phyloP scores from a whole-genome alignment of 2,888 invertebrate genomes.

The Xanthia togata region DNA sequence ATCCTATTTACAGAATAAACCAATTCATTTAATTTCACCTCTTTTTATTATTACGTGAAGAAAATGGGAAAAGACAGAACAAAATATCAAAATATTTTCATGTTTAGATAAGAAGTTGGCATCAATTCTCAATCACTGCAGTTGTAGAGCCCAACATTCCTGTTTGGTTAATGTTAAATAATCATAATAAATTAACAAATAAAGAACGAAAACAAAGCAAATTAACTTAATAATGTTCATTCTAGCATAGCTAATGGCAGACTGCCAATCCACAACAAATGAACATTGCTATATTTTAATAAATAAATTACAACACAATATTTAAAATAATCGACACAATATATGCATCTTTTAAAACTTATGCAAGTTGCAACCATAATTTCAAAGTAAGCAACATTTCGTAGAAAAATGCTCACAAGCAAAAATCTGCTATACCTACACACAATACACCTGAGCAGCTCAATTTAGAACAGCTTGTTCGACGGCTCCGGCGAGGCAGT shows the following conservation, averaged over 20 bases:
- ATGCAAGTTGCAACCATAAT: constrained; percentile 40
- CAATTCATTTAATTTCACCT: too few relatives aligned
- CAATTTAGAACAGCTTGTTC: constrained; percentile 63
- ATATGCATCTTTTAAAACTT: neutral
- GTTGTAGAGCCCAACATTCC: neutral
- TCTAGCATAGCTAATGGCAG: neutral
- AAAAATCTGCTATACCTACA: constrained; percentile 62
- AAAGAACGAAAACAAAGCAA: neutral
- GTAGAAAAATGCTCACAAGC: constrained; percentile 50
- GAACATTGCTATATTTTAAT: neutral
- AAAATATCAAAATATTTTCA: too few relatives aligned
- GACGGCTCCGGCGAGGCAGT: constrained; percentile 44
- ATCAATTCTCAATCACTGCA: neutral
- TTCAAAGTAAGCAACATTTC: constrained; percentile 31
- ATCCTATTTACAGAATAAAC: too few relatives aligned
- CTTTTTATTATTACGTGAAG: neutral
- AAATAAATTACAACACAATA: too few relatives aligned
- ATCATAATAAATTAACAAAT: too few relatives aligned
- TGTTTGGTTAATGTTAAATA: neutral
- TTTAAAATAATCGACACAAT: neutral
- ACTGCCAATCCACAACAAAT: neutral
- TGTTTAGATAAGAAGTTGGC: too few relatives aligned
- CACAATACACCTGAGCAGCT: constrained; percentile 64
- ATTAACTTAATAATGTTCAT: neutral
- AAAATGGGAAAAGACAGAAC: neutral